Base-by-base conservation (phyloP, 2,113 vertebrate species). In the Bufo bufo region DNA sequence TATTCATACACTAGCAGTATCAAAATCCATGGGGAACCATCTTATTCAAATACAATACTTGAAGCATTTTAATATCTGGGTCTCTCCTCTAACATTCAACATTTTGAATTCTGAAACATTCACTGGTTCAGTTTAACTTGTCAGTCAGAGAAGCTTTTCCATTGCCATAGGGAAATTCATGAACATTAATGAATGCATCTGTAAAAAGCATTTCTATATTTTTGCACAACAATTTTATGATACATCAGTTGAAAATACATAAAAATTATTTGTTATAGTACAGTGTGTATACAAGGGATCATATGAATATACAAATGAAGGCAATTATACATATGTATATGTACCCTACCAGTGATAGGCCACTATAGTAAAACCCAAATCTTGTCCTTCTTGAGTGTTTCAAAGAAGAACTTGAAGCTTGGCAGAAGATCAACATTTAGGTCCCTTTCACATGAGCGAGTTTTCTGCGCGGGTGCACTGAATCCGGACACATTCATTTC, bases 41-140 rank as follows among this genome's bases (percentile, higher is more conserved):
- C 58, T 19, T 43, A 7, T 59, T 82, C 80, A 65, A 23, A 69
- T 49, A 77, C 52, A 84, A 66, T 47, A 84, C 61, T 63, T 69
- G 63, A 11, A 84, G 82, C 81, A 66, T 20, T 52, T n/a, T 69
- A 84, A 50, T 69, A 84, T 66, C 43, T 84, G 63, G 63, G 20
- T n/a, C 82, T 79, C 19, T 79, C 4, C n/a, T 66, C 81, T 66
- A 69, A n/a, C 63, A 69, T 65, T 69, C 47, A 69, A 50, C 9
- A 69, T 13, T 84, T 69, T 3, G 8, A 77, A 20, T 50, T 50
- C 7, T 77, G 82, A 69, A 20, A 23, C 63, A 52, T 47, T 84
- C 47, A 69, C 63, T 11, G 10, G 49, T 52, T 52, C 11, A 54
- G 49, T 77, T 52, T 77, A 50, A 77, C 75, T 77, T 77, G 75